Evolutionary conservation across 2,113 vertebrate species (phyloP), one percentile per base, ranked within the genome.

Genomic region (Shinisaurus crocodilurus): DNA sequence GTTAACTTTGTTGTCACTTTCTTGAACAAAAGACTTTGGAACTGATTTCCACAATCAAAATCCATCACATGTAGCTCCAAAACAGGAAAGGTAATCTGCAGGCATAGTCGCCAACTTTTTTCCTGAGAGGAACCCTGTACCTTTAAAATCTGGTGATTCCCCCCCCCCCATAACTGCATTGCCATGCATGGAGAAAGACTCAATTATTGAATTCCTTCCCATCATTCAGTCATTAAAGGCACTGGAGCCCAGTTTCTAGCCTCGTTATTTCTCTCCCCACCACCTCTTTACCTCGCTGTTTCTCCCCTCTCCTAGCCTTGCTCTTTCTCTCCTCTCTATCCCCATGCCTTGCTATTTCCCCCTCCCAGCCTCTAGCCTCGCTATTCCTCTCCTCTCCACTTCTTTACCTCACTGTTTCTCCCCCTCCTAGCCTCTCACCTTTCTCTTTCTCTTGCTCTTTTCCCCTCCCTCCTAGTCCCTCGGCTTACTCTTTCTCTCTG

Each of bases 11-110:
- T 18, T 45, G 9, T 29, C 82, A 15, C 29, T 23, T 10, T 48
- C 0, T 1, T 9, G 69, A 74, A 1, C 77, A 8, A 0, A 0
- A 40, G 15, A 34, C 34, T 87, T 63, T 32, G 6, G 69, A 37
- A 18, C 27, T 65, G 37, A 32, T 80, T 81, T 16, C 20, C 15
- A 12, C 27, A 60, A 8, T 67, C 45, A 32, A 77, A 67, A 50
- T 50, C 13, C 45, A 48, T 34, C 16, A 5, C 10, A n/a, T 77
- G 15, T 18, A 57, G 2, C 6, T 72, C 20, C 74, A 65, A 65
- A 54, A 65, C 5, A 65, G 43, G 40, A 9, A 67, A 74, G 43
- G 13, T 25, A 48, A 67, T 45, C 23, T 50, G 23, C 9, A 1
- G 63, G 34, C n/a, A n/a, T n/a, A 50, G 25, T 67, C 40, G 69